Evolutionary conservation across 2,888 invertebrate genomes (phyloP), one percentile per base, ranked within the genome.

Genomic region (Hetaerina titia): DNA sequence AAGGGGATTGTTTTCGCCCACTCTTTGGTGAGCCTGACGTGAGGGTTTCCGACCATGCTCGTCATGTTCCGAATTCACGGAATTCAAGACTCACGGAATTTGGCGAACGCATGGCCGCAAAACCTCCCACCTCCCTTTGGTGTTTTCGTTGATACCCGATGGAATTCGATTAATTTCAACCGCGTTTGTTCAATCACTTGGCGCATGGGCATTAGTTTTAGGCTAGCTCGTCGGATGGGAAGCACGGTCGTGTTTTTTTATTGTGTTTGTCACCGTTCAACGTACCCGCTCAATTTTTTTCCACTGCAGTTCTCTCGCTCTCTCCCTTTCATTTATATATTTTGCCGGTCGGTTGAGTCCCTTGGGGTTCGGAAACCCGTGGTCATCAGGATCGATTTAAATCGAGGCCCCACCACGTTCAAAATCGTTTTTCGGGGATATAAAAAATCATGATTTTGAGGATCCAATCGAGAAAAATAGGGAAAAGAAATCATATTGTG

Each of bases 111-210:
- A 22, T 31, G 31, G 81, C 5, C 31, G 19, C 31, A 9, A n/a
- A 31, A 11, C 81, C 13, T 11, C 22, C 31, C n/a, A 6, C 8
- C n/a, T 74, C 9, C n/a, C 13, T 22, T 31, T 81, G 81, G 45
- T 45, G 45, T 45, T 1, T 4, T 45, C 22, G 81, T 25, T 15
- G 81, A 81, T 81, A 13, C 81, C 31, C 11, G 25, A 81, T 13
- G 25, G 81, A 31, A 81, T 81, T 81, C 81, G 81, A 81, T 81
- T 81, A 81, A 81, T 81, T 81, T 81, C 69, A 13, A 13, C 31
- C 31, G 81, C 19, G 69, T 31, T 2, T 31, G 25, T 13, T 81
- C 31, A 4, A 9, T 81, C 13, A 81, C 31, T 81, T 8, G 81
- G 31, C 81, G 81, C 81, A 6, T 81, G 25, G 13, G 22, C 31